phyloP scores from a whole-genome alignment of 2,888 invertebrate species.

The Herminia tarsipennalis region DNA sequence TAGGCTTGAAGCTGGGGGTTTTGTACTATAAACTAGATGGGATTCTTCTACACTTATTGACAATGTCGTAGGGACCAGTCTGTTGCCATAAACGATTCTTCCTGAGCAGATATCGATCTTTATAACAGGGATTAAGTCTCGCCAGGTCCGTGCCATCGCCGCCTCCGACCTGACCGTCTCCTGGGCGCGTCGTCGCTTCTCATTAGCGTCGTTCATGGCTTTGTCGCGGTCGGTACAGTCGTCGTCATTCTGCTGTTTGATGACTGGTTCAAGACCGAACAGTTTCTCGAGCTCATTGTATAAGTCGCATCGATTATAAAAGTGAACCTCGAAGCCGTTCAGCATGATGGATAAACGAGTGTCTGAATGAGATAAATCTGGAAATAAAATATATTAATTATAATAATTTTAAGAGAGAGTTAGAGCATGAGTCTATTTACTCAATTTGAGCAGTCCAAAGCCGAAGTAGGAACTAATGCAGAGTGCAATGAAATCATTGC shows the following conservation, averaged over 20 bases:
- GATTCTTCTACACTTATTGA: constrained; percentile 97
- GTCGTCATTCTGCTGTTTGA: constrained; percentile 88
- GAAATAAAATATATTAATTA: too few species aligned
- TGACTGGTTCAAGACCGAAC: constrained; percentile 93
- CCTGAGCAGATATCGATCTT: constrained; percentile 97
- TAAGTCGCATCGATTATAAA: constrained; percentile 96
- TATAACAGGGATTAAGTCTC: constrained; percentile 98
- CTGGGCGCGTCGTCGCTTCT: constrained; percentile 81
- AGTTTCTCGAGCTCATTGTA: constrained; percentile 95
- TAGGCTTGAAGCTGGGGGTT: constrained; percentile 96
- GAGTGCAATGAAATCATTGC: too few species aligned
- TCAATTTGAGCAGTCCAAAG: too few species aligned
- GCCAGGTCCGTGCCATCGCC: constrained; percentile 95
- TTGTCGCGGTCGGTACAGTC: constrained; percentile 84
- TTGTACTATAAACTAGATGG: constrained; percentile 97
- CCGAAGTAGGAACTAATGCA: too few species aligned
- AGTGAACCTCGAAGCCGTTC: constrained; percentile 97
- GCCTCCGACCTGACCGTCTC: constrained; percentile 89
- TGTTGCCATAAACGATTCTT: constrained; percentile 97
- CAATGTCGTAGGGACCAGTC: constrained; percentile 96
- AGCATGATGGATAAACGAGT: constrained; percentile 95
- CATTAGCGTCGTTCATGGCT: constrained; percentile 88
- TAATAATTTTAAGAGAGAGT: too few species aligned
- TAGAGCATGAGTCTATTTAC: too few species aligned
- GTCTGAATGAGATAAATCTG: constrained; percentile 98